phyloP scores from a whole-genome alignment of 2,888 invertebrate species.

The Mesorhabditis belari region DNA sequence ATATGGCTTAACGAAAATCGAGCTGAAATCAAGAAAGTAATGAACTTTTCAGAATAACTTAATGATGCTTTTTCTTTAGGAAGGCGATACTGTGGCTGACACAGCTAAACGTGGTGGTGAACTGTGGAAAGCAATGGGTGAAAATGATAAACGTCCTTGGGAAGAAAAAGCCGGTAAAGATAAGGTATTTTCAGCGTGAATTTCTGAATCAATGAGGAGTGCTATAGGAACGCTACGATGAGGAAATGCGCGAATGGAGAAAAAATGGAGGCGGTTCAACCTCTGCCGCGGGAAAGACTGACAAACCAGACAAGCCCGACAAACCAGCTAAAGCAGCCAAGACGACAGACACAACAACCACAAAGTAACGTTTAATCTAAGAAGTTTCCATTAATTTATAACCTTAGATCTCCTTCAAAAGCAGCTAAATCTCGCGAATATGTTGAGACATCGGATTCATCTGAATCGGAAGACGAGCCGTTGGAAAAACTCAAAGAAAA shows the following conservation, averaged over 20 bases:
- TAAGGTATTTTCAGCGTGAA: slow-evolving; percentile 60
- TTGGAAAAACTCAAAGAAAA: slow-evolving; percentile 15
- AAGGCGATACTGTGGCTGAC: slow-evolving; percentile 84
- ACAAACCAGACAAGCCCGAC: slow-evolving; percentile 11
- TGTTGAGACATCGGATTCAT: slow-evolving; percentile 16
- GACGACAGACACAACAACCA: neutral
- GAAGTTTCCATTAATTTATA: neutral
- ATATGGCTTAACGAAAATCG: slow-evolving; percentile 80
- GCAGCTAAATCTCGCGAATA: neutral
- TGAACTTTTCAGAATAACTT: neutral
- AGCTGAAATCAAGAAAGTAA: slow-evolving; percentile 71
- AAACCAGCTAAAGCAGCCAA: slow-evolving; percentile 14
- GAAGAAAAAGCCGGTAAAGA: slow-evolving; percentile 76
- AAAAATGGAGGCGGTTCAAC: slow-evolving; percentile 22
- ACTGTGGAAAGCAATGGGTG: slow-evolving; percentile 74
- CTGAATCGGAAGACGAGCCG: slow-evolving; percentile 21
- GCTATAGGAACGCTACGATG: slow-evolving; percentile 66
- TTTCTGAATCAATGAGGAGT: neutral
- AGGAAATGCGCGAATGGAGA: slow-evolving; percentile 82
- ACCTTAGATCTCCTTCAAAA: neutral
- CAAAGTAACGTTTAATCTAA: neutral
- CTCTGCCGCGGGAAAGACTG: slow-evolving; percentile 2
- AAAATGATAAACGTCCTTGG: slow-evolving; percentile 66
- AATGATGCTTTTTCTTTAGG: slow-evolving; percentile 4
- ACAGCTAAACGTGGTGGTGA: slow-evolving; percentile 88